Evolutionary conservation across 2,113 vertebrate genomes (phyloP), one percentile per base, ranked within the genome.

Genomic region (Glareola pratincola): DNA sequence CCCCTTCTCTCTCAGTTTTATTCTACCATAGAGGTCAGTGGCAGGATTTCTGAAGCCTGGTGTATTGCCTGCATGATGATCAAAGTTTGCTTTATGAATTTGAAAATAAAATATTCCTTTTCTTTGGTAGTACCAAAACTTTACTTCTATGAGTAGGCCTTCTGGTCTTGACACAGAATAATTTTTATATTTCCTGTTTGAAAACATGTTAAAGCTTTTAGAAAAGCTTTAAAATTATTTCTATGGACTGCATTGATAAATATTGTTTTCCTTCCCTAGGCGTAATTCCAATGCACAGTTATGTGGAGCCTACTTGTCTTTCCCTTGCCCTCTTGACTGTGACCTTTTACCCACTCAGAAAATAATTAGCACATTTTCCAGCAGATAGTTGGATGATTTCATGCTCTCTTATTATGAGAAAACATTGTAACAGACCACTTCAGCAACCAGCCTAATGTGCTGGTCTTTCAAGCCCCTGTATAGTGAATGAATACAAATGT

Each of bases 331-430:
- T 69, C 29, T 85, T 54, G 41, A 76, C 83, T 97, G 67, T 85
- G 96, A 96, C 73, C 12, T 83, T 96, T 95, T 85, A 88, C 85
- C 57, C 76, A 94, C 95, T 64, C 79, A 92, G 83, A 94, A 94
- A 84, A 69, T 91, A 96, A 93, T 98, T 97, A 97, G 88, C 69
- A 93, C 84, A 72, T 96, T 97, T 98, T 97, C 94, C 96, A 97
- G 80, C 73, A 96, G 96, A 96, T 72, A 96, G 64, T 36, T 93
- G 88, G 86, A 85, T 88, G 67, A 80, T 92, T 94, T 94, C 92
- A 90, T 95, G 91, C 67, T 62, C 36, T 85, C 95, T 85, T 86
- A 36, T 72, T 78, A 77, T 87, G 85, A 93, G 50, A 91, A 97
- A 96, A 88, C 83, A 77, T 84, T 95, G 69, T 92, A 96, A 87